Percentiles rank a stretch among this genome's conserved stretches.
These are phyloP conservation scores for Scaptomyza flava DNA, from an alignment of 2,888 invertebrate genomes.

Conservation along the genomic window DNA sequence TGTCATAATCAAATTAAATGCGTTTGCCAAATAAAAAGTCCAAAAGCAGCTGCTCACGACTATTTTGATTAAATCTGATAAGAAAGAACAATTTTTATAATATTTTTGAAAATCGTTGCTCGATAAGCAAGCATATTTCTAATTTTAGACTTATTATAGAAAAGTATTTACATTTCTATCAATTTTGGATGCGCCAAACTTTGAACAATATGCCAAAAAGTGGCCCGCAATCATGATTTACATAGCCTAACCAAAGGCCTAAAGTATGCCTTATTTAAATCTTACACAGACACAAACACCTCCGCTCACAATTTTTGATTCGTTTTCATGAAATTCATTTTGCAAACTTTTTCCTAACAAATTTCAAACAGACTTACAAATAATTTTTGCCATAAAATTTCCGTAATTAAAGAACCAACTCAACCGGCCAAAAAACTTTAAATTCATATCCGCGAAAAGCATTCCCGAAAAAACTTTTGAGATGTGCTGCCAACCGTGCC, in stretches of 20 bases:
- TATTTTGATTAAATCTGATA: not conserved
- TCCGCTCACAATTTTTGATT: not conserved
- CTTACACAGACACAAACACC: not conserved
- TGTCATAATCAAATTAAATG: conserved; percentile 72
- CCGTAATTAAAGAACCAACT: conserved; percentile 32
- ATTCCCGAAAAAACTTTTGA: conserved; percentile 23
- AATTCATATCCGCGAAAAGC: conserved; percentile 22
- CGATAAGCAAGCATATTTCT: not conserved
- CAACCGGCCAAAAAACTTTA: conserved; percentile 13
- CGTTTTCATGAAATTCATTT: conserved; percentile 21
- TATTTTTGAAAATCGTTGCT: conserved; percentile 39
- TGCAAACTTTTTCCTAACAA: conserved; percentile 24
- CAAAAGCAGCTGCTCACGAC: conserved; percentile 10
- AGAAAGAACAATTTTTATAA: not conserved
- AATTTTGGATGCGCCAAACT: not conserved
- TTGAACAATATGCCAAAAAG: conserved; percentile 14
- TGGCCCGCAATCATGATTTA: conserved; percentile 18
- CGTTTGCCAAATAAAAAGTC: conserved; percentile 39
- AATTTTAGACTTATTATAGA: not conserved
- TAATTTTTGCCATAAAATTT: conserved; percentile 33
- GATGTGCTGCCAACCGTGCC: conserved; percentile 1
- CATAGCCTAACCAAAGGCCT: conserved; percentile 1
- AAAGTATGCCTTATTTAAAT: not conserved
- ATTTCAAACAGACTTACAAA: conserved; percentile 27
- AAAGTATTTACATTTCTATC: not conserved